Percentiles rank a stretch among this genome's conserved stretches.
phyloP scores from a whole-genome alignment of 2,113 vertebrate species.

The Trachemys scripta region DNA sequence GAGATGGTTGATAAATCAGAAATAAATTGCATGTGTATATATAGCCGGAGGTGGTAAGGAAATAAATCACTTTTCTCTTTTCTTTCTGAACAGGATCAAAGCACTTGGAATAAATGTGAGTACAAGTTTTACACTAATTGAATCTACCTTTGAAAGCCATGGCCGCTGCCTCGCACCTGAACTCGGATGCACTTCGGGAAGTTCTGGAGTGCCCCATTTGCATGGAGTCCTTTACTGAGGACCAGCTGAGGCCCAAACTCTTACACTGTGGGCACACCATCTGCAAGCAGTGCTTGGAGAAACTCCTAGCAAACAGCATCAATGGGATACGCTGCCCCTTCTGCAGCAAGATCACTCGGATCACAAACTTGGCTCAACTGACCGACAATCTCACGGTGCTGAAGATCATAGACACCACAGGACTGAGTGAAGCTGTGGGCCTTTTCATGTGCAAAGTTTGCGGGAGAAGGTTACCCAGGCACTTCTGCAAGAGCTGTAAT shows the following conservation, averaged over 20 bases:
- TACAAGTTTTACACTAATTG: background rate
- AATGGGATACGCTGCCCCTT: constrained; percentile 97
- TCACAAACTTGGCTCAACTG: constrained; percentile 91
- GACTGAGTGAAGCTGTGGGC: constrained; percentile 85
- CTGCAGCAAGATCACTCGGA: constrained; percentile 94
- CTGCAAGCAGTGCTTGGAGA: constrained; percentile 95
- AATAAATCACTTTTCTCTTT: constrained; percentile 62
- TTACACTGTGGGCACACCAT: constrained; percentile 96
- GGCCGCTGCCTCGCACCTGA: constrained; percentile 87
- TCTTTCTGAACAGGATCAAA: constrained; percentile 58
- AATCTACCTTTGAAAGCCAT: constrained; percentile 70
- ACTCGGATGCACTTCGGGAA: constrained; percentile 92
- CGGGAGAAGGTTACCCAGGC: constrained; percentile 89
- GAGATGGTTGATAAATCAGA: constrained; percentile 54
- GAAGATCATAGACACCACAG: constrained; percentile 93
- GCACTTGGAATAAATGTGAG: constrained; percentile 58
- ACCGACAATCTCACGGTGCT: constrained; percentile 95
- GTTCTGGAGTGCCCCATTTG: constrained; percentile 97
- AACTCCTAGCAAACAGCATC: constrained; percentile 94
- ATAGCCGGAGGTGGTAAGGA: constrained; percentile 11
- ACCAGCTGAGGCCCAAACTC: constrained; percentile 93
- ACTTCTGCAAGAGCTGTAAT: constrained; percentile 89
- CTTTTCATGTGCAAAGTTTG: constrained; percentile 93
- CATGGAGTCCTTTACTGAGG: constrained; percentile 94
- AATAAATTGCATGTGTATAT: constrained; percentile 41